Evolutionary conservation across 2,797 vertebrate species (phyloP).

Genomic region (Urocyon cinereoargenteus): DNA sequence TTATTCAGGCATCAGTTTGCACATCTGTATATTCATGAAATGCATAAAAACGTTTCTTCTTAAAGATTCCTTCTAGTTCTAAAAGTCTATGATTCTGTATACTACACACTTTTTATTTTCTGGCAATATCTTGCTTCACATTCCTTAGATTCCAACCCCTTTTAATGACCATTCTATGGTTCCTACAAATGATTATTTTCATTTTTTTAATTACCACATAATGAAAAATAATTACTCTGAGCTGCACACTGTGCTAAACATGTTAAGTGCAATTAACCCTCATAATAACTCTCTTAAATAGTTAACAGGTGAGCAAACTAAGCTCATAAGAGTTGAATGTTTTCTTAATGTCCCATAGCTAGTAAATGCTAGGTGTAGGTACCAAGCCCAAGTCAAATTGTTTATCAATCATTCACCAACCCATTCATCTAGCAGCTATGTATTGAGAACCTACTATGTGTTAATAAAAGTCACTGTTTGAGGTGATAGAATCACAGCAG

Average conservation of each 20-base stretch:
- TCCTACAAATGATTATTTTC: constrained; percentile 9
- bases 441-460: background rate
- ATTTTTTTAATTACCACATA: background rate
- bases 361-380: background rate
- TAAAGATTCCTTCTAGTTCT: background rate
- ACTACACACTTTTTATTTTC: background rate
- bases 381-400: background rate
- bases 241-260: background rate
- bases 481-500: background rate
- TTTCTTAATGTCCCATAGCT: background rate
- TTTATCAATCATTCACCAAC: background rate
- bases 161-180: background rate
- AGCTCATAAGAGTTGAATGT: background rate
- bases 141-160: background rate
- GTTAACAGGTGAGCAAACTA: background rate
- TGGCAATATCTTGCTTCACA: background rate
- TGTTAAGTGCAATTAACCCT: background rate
- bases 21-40: background rate
- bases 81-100: background rate
- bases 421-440: background rate
- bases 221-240: background rate
- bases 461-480: background rate
- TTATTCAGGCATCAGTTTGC: background rate
- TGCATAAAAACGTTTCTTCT: background rate
- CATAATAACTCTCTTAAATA: background rate